Base-by-base conservation (phyloP, 2,797 vertebrate genomes). In the Semaprochilodus insignis region DNA sequence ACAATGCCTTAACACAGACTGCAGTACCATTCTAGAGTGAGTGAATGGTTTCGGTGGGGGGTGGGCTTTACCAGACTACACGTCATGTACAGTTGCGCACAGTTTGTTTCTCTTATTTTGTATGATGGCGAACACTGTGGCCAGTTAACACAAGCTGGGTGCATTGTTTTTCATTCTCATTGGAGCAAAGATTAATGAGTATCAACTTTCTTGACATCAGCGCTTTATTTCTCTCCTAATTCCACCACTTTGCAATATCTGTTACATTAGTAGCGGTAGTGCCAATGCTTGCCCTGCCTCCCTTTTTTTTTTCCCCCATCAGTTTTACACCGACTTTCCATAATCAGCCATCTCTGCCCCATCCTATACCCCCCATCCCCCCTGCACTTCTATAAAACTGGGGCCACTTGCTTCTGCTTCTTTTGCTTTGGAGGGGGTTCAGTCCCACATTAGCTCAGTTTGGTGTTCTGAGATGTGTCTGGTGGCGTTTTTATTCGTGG, bases 1-100 rank as follows among this genome's bases (percentile, higher is more conserved):
- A 85, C 91, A 93, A 90, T 93, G 94, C 94, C 95, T 95, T 95
- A 95, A 94, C 91, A 93, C 90, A 92, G 92, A 93, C 92, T 92
- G 93, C 91, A 52, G 91, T 92, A 92, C 90, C 80, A 84, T 86
- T 83, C 62, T 63, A 15, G 65, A 78, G 70, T 81, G 74, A 87
- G 31, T 72, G 81, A 86, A 87, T 17, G 79, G 82, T 19, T 15
- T 55, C 74, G 83, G 48, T 16, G 44, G 31, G 79, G 57, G 62
- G 54, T 23, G 69, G 55, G 15, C 60, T 87, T 57, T 17, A 34
- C 52, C 19, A 52, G 34, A 77, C 44, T 23, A 75, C 2, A n/a
- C 72, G 44, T 80, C 55, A 0, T 83, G 81, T 83, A 82, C 77
- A 80, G 77, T 74, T 59, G 77, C 31, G 59, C 81, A 80, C 73